Evolutionary conservation across 1,140 invertebrate genomes (phyloP).

Genomic region (Arctopsyche grandis): DNA sequence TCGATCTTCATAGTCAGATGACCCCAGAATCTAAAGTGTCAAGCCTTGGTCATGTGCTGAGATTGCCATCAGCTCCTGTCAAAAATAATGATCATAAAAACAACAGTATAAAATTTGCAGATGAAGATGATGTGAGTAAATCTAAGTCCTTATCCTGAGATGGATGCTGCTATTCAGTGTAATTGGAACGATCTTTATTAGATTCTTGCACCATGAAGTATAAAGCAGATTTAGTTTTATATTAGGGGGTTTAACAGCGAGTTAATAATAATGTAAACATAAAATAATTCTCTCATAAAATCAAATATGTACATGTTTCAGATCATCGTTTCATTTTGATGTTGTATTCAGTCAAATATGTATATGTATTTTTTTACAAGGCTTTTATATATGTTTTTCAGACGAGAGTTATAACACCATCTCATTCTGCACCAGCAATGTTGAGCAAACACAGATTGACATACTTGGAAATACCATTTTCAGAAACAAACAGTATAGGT

Average conservation of each 20-base stretch:
- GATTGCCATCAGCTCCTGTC: slow-evolving; percentile 46
- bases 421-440: slow-evolving; percentile 52
- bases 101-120: slow-evolving; percentile 17
- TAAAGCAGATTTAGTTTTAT: too few species aligned
- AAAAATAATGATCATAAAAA: not conserved
- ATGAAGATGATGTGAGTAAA: slow-evolving; percentile 2
- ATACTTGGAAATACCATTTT: slow-evolving; percentile 37
- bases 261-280: too few species aligned
- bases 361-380: too few species aligned
- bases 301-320: too few species aligned
- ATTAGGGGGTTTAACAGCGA: too few species aligned
- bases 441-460: slow-evolving; percentile 43
- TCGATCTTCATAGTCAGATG: slow-evolving; percentile 64
- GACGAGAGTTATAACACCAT: slow-evolving; percentile 40
- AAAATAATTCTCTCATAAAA: too few species aligned
- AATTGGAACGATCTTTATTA: too few species aligned
- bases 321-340: too few species aligned
- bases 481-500: slow-evolving; percentile 44
- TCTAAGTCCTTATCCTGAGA: not conserved
- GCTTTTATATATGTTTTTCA: slow-evolving; percentile 40
- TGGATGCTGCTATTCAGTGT: not conserved
- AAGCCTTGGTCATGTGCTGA: not conserved
- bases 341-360: too few species aligned
- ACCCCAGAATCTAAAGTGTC: slow-evolving; percentile 53
- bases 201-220: too few species aligned